Base-by-base conservation (phyloP, 37 sponge, comb jelly and placozoan species). In the Haliclona indistincta region DNA sequence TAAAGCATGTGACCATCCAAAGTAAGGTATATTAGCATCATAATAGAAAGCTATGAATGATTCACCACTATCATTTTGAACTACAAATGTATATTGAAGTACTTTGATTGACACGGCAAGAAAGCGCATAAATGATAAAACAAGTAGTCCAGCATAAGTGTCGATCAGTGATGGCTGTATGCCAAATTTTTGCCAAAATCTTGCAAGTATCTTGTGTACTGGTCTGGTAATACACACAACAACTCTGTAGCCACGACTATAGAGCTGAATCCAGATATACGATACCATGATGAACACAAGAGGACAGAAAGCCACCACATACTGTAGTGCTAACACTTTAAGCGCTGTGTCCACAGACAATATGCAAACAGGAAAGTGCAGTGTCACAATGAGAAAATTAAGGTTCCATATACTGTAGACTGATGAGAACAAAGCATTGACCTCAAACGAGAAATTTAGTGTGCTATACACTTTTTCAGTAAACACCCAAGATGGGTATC, bases 401-500 rank as follows among this genome's bases (percentile, higher is more conserved):
- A 75, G 44, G 61, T 75, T 75, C 47, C 44, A 75, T 42, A 75
- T 63, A 39, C 45, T 41, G 61, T 63, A 75, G 20, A 63, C 30
- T 22, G 20, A 6, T 8, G 13, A 22, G 29, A 22, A 63, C 15
- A 47, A 47, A 10, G 15, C 10, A 10, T 10, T 47, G 51, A 17
- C 10, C 15, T 17, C 13, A 47, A 47, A 47, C 51, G 51, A 47
- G 13, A 47, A 47, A n/a, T n/a, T n/a, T 25, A 55, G 4, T 8
- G 54, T 23, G n/a, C 35, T 15, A 8, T 51, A 26, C 49, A 25
- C 33, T 25, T 55, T 55, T 28, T 29, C 56, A 15, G n/a, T n/a
- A n/a, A n/a, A n/a, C n/a, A n/a, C n/a, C n/a, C n/a, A n/a, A n/a
- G n/a, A n/a, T 33, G 23, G 60, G 39, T 54, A 11, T 25, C 23